A percentile compares a stretch with the other conserved stretches of the same genome.
These are phyloP conservation scores for Chiroxiphia lanceolata DNA, from an alignment of 2,797 vertebrate genomes.

Conservation along the genomic window DNA sequence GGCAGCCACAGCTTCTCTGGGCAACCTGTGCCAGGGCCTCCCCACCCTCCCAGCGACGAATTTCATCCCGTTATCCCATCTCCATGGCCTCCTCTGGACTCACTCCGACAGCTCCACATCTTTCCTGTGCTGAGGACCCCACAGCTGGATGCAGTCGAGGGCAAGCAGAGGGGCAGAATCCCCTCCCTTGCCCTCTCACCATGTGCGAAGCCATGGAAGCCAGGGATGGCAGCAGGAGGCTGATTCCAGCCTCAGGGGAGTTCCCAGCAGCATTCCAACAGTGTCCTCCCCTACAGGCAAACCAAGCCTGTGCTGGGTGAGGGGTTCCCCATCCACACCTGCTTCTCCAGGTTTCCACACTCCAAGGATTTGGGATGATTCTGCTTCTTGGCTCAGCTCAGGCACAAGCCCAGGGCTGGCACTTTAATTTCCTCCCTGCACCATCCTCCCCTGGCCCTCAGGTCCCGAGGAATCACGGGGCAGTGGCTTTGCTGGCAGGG, in stretches of 20 bases:
- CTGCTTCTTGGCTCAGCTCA: not conserved
- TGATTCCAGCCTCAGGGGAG: not conserved
- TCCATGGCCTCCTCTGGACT: not conserved
- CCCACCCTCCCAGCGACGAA: not conserved
- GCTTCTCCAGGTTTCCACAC: not conserved
- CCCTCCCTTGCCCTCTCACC: not conserved
- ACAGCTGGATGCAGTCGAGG: not conserved
- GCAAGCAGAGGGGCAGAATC: not conserved
- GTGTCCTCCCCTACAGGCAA: not conserved
- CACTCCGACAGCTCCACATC: not conserved
- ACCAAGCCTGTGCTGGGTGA: not conserved
- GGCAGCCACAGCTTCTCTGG: not conserved
- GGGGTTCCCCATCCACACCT: not conserved
- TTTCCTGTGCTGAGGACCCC: not conserved
- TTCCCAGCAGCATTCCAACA: not conserved
- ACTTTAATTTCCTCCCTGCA: not conserved
- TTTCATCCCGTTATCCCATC: not conserved
- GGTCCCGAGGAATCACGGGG: not conserved
- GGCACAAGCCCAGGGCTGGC: not conserved
- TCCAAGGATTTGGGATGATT: not conserved
- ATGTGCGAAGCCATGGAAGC: not conserved
- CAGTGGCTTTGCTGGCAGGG: not conserved
- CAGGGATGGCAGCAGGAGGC: fast-evolving
- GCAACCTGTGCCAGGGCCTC: not conserved
- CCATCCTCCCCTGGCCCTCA: not conserved